Conservation (phyloP, 2,797 vertebrate genomes). For the Selene dorsalis region DNA sequence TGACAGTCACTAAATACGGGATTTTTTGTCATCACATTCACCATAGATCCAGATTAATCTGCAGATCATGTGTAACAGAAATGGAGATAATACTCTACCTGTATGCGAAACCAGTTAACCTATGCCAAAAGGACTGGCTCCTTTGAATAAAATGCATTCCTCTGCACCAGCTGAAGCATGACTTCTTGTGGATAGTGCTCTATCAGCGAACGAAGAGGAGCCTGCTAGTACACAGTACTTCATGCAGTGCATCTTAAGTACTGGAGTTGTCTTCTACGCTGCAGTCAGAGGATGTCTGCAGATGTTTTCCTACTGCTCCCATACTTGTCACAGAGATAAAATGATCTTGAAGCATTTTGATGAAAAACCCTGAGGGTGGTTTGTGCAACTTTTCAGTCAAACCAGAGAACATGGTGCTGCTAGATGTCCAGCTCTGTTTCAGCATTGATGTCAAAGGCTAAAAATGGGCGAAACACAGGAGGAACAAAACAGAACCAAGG, state of each 20-base stretch:
- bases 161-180: background rate
- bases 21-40: background rate
- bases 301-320: background rate
- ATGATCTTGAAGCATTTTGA: conserved; percentile 6
- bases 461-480: background rate
- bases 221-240: background rate
- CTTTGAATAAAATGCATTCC: background rate
- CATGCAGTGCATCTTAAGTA: background rate
- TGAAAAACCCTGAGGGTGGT: background rate
- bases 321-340: background rate
- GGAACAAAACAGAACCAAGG: background rate
- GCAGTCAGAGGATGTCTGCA: background rate
- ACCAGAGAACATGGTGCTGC: background rate
- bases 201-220: conserved; percentile 24
- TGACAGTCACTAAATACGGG: background rate
- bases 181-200: background rate
- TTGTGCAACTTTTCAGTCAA: background rate
- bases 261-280: conserved; percentile 7
- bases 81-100: background rate
- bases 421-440: background rate
- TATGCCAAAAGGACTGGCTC: background rate
- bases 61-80: background rate
- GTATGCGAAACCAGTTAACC: background rate
- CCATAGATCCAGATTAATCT: background rate
- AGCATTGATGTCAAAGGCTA: background rate